Conservation (phyloP, 1,140 invertebrate species). For the Drosophila pachea region DNA sequence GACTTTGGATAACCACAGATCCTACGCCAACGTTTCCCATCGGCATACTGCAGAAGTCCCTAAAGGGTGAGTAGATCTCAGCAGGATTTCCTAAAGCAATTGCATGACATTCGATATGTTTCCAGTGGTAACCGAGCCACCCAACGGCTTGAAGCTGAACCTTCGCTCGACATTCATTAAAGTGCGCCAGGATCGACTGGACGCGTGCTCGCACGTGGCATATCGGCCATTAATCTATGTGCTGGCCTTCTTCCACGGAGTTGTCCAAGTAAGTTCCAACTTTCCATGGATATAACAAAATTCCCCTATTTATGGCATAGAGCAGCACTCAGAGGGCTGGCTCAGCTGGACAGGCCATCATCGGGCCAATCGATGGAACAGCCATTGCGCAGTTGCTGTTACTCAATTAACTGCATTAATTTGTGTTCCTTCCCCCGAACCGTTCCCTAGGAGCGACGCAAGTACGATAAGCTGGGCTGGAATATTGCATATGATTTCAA, state of each 20-base stretch:
- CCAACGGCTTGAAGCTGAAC: constrained; percentile 93
- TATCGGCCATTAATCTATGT: constrained; percentile 91
- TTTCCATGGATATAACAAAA: constrained; percentile 31
- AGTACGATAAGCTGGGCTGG: constrained; percentile 96
- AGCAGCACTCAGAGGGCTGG: constrained; percentile 11
- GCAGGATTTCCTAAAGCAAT: no score
- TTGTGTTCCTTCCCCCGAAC: not conserved
- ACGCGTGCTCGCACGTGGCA: constrained; percentile 85
- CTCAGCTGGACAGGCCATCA: constrained; percentile 44
- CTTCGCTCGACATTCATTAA: constrained; percentile 93
- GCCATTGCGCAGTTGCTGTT: constrained; percentile 30
- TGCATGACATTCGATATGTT: no score
- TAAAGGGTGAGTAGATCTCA: constrained; percentile 84
- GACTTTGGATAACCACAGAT: constrained; percentile 95
- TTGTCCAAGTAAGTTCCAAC: constrained; percentile 84
- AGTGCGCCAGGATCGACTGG: constrained; percentile 85
- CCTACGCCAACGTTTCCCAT: constrained; percentile 91
- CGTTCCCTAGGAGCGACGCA: constrained; percentile 86
- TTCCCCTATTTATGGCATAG: constrained; percentile 36
- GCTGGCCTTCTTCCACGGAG: constrained; percentile 93
- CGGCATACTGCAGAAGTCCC: constrained; percentile 90
- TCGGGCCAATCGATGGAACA: constrained; percentile 62
- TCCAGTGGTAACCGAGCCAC: constrained; percentile 92
- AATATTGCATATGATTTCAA: constrained; percentile 96
- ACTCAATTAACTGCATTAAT: constrained; percentile 44